phyloP scores from a whole-genome alignment of 2,888 invertebrate species.

The Blera fallax region DNA sequence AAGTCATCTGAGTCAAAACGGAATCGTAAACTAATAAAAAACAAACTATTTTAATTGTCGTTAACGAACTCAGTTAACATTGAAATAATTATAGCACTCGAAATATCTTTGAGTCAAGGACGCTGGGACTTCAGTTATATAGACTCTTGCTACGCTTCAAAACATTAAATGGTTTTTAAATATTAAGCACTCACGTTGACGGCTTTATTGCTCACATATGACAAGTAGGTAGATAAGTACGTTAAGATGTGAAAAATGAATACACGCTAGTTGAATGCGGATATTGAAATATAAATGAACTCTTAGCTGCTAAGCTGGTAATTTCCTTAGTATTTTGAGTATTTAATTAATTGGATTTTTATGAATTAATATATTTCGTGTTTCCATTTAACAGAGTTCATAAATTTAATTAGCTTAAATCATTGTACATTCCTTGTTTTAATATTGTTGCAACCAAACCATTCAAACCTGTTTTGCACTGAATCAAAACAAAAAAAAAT shows the following conservation, averaged over 20 bases:
- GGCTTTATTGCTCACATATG: conserved; percentile 40
- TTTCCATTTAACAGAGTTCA: conserved; percentile 7
- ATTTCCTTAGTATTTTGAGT: conserved; percentile 46
- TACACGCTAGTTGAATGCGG: conserved; percentile 51
- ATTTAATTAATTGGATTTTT: conserved; percentile 42
- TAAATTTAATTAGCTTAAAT: conserved; percentile 33
- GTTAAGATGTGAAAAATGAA: conserved; percentile 36
- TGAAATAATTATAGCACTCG: conserved; percentile 46
- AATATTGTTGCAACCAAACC: conserved; percentile 32
- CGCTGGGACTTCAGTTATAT: conserved; percentile 5
- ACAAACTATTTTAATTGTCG: not conserved
- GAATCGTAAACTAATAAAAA: conserved; percentile 13
- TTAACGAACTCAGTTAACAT: conserved; percentile 30
- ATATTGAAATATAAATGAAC: conserved; percentile 54
- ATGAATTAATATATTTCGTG: conserved; percentile 6
- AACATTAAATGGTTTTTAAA: conserved; percentile 45
- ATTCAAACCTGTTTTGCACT: conserved; percentile 45
- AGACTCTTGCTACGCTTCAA: conserved; percentile 14
- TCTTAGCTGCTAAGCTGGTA: conserved; percentile 37
- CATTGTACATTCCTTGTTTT: conserved; percentile 18
- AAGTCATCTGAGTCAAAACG: not conserved
- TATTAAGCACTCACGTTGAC: conserved; percentile 36
- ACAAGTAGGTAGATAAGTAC: conserved; percentile 33
- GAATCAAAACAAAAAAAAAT: conserved; percentile 2
- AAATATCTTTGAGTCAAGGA: conserved; percentile 57